Conservation (phyloP, 1,140 invertebrate genomes). For the Drosophila orosa region DNA sequence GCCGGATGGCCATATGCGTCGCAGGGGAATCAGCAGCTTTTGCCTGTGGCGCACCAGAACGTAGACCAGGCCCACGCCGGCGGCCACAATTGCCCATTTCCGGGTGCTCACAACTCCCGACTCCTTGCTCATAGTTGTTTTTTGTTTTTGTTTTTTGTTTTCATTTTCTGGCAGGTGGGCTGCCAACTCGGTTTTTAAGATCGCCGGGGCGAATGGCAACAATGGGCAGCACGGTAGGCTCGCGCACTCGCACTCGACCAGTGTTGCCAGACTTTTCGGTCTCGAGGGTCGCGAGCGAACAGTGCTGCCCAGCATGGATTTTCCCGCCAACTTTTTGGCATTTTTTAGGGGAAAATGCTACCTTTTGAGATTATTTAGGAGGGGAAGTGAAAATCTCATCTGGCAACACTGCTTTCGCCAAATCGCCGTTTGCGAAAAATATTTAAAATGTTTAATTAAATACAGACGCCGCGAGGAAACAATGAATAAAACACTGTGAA, state of each 20-base stretch:
- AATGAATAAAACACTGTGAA: conserved; percentile 42
- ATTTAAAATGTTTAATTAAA: conserved; percentile 44
- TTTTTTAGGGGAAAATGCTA: no score
- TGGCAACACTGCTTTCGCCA: conserved; percentile 28
- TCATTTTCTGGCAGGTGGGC: neutral
- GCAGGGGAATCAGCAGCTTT: conserved; percentile 21
- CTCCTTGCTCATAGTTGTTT: conserved; percentile 31
- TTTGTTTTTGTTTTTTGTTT: no score
- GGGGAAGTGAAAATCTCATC: no score
- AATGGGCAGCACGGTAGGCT: no score
- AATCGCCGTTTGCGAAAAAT: conserved; percentile 20
- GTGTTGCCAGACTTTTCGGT: no score
- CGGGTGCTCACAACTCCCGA: conserved; percentile 6
- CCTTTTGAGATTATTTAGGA: no score
- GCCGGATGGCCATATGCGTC: conserved; percentile 4
- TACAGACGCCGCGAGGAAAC: neutral
- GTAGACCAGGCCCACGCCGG: conserved; percentile 58
- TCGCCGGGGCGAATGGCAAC: no score
- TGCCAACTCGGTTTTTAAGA: conserved; percentile 6
- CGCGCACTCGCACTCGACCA: no score
- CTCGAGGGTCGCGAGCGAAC: no score
- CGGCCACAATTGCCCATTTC: conserved; percentile 56
- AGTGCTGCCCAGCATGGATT: no score
- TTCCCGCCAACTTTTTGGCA: no score
- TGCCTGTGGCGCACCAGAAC: conserved; percentile 54